A percentile compares a stretch with the other conserved stretches of the same genome.
Evolutionary conservation across 2,888 invertebrate genomes (phyloP).

Genomic region (Drepana falcataria): DNA sequence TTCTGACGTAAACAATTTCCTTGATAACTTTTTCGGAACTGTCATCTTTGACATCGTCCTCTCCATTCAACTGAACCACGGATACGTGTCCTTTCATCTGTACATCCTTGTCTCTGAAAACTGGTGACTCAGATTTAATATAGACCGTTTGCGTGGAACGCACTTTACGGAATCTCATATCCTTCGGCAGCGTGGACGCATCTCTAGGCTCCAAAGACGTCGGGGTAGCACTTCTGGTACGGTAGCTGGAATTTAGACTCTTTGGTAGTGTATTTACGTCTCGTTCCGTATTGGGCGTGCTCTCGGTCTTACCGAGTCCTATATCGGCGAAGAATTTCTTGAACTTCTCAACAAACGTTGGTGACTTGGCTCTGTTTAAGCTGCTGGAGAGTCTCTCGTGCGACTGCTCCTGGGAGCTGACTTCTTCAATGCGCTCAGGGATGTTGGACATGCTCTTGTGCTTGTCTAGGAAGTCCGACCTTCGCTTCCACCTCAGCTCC

Average conservation of each 20-base stretch:
- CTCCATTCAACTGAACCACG: slow-evolving; percentile 61
- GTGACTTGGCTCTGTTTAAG: slow-evolving; percentile 63
- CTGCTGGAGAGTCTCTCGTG: slow-evolving; percentile 58
- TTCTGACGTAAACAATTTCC: slow-evolving; percentile 55
- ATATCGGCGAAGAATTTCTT: slow-evolving; percentile 69
- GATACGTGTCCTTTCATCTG: slow-evolving; percentile 60
- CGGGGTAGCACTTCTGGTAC: slow-evolving; percentile 54
- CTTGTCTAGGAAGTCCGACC: slow-evolving; percentile 52
- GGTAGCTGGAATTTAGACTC: slow-evolving; percentile 54
- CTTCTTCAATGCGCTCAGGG: slow-evolving; percentile 62
- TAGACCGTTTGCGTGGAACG: slow-evolving; percentile 67
- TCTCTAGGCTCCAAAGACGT: slow-evolving; percentile 46
- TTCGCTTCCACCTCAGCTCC: slow-evolving; percentile 34
- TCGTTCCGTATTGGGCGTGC: slow-evolving; percentile 24
- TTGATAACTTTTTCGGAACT: slow-evolving; percentile 45
- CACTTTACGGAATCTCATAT: slow-evolving; percentile 69
- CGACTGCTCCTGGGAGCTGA: slow-evolving; percentile 46
- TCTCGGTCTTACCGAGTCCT: slow-evolving; percentile 57
- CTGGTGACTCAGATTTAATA: slow-evolving; percentile 56
- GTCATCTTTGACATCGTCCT: slow-evolving; percentile 46
- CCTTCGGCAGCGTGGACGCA: slow-evolving; percentile 63
- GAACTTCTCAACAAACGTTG: slow-evolving; percentile 69
- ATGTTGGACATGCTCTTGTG: slow-evolving; percentile 71
- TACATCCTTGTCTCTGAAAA: slow-evolving; percentile 34
- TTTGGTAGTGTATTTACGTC: slow-evolving; percentile 56